Evolutionary conservation across 2,113 vertebrate genomes (phyloP), one percentile per base, ranked within the genome.

Genomic region (Istiophorus platypterus): DNA sequence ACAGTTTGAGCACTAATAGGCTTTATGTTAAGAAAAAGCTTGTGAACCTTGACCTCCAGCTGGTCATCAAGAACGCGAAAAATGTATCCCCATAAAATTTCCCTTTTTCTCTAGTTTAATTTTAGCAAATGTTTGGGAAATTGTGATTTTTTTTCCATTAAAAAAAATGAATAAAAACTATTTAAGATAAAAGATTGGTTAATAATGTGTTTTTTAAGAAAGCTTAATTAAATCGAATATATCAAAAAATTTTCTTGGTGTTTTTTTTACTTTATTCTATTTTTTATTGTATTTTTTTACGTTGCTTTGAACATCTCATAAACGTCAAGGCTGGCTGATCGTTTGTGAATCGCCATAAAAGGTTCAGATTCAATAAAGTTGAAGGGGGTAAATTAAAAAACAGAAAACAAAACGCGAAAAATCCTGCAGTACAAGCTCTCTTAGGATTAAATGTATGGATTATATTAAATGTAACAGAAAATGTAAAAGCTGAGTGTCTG

Each of bases 11-110:
- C 14, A 62, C 37, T 37, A 39, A 13, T 13, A 3, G 41, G 6
- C n/a, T 66, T 63, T 37, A 26, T 27, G 34, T 56, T 31, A 84
- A 79, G 47, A 59, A 12, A 77, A 78, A 47, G 29, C 20, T 42
- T 52, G 7, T 27, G 42, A 74, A 82, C 68, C 62, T 63, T 64
- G 64, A 72, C 77, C 66, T 61, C 72, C n/a, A 80, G 26, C 2
- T 9, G 26, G 10, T 58, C 20, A 39, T 20, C 14, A 49, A 9
- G n/a, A 63, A 72, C 84, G 57, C 2, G 63, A 47, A 27, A 37
- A 75, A 54, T 11, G 56, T 6, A 18, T 41, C 7, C 31, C 56
- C 27, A 31, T 29, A 5, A 20, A 31, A 59, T 15, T 24, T 26
- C 26, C n/a, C 13, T 8, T 52, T 52, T 10, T 9, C 18, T 9